Conservation (phyloP, 2,113 vertebrate species). For the Halichoeres trimaculatus region DNA sequence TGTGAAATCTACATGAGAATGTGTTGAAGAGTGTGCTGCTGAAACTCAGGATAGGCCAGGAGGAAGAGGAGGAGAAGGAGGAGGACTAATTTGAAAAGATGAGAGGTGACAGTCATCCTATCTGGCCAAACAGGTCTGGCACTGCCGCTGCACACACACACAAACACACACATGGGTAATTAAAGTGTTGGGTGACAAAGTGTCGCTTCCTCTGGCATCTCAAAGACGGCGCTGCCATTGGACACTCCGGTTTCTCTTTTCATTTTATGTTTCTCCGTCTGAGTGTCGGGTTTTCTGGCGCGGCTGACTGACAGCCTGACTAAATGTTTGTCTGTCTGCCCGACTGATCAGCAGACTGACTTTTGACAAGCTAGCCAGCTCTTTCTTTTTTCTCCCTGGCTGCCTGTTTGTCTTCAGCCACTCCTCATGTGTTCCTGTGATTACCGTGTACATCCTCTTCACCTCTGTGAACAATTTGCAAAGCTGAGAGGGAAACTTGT, state of each 20-base stretch:
- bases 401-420: not conserved
- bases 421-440: not conserved
- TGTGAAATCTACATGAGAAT: conserved; percentile 50
- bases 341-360: conserved; percentile 14
- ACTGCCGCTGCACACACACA: conserved; percentile 20
- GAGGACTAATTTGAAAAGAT: conserved; percentile 59
- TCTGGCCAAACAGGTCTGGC: conserved; percentile 69
- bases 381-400: not conserved
- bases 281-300: conserved; percentile 16
- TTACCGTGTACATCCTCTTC: conserved; percentile 5
- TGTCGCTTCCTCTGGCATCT: conserved; percentile 62
- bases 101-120: conserved; percentile 71
- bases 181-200: conserved; percentile 73
- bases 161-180: conserved; percentile 52
- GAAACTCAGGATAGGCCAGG: conserved; percentile 51
- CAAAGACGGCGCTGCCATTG: conserved; percentile 38
- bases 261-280: conserved; percentile 35
- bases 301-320: conserved; percentile 33
- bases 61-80: conserved; percentile 21
- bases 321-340: conserved; percentile 38
- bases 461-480: conserved; percentile 7
- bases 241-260: conserved; percentile 34
- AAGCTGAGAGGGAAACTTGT: conserved; percentile 34
- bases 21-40: conserved; percentile 60
- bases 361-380: conserved; percentile 1